phyloP scores from a whole-genome alignment of 2,888 invertebrate genomes.

The Eupeodes latifasciatus region DNA sequence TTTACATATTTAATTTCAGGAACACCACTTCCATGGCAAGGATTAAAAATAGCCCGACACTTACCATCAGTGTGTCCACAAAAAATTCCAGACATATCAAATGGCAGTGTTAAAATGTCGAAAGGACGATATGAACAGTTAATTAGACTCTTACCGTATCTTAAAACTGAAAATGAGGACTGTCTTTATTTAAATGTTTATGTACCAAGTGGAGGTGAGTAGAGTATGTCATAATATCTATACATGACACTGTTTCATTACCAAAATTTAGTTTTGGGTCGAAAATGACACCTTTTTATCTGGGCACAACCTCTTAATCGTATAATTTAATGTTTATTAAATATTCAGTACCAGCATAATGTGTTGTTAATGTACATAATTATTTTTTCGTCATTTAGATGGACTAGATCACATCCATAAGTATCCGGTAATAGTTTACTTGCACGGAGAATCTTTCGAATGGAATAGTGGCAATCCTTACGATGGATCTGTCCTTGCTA shows the following conservation, averaged over 20 bases:
- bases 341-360: slow-evolving; percentile 2
- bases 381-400: slow-evolving; percentile 70
- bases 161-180: slow-evolving; percentile 91
- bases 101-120: slow-evolving; percentile 86
- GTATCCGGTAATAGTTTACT: slow-evolving; percentile 94
- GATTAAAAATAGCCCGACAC: slow-evolving; percentile 88
- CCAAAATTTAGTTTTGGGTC: too few species aligned
- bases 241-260: too few species aligned
- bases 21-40: slow-evolving; percentile 92
- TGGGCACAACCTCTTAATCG: too few species aligned
- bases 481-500: slow-evolving; percentile 96
- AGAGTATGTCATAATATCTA: not conserved
- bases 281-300: too few species aligned
- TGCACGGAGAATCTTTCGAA: slow-evolving; percentile 98
- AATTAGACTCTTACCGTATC: slow-evolving; percentile 89
- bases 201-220: slow-evolving; percentile 92
- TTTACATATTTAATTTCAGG: slow-evolving; percentile 83
- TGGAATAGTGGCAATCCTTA: slow-evolving; percentile 99
- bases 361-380: too few species aligned
- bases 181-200: slow-evolving; percentile 97
- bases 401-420: slow-evolving; percentile 85
- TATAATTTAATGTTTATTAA: not conserved
- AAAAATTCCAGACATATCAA: slow-evolving; percentile 88
- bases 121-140: slow-evolving; percentile 89
- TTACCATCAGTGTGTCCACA: slow-evolving; percentile 95